A percentile compares a stretch with the other conserved stretches of the same genome.
These are phyloP conservation scores for Zaprionus kolodkinae DNA, from an alignment of 1,140 invertebrate species.

Conservation along the genomic window DNA sequence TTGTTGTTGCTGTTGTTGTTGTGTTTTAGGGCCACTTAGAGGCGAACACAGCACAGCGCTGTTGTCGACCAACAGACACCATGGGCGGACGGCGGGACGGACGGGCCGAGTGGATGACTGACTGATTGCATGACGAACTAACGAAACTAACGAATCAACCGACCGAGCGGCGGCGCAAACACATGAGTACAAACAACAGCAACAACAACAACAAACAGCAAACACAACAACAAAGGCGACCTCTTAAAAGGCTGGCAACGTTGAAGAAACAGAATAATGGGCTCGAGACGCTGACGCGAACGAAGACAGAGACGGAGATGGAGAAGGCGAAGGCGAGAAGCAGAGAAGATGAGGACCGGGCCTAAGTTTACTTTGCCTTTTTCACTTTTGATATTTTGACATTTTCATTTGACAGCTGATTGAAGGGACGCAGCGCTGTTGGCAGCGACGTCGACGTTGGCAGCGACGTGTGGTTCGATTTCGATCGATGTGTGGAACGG, in stretches of 20 bases:
- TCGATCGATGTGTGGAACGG: constrained; percentile 54
- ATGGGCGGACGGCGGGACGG: constrained; percentile 39
- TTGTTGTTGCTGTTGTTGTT: constrained; percentile 18
- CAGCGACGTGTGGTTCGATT: constrained; percentile 64
- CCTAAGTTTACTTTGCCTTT: constrained; percentile 81
- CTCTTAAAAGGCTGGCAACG: constrained; percentile 74
- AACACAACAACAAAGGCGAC: constrained; percentile 47
- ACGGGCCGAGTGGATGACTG: constrained; percentile 56
- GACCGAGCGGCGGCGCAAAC: constrained; percentile 47
- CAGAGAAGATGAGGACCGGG: constrained; percentile 44
- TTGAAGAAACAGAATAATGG: constrained; percentile 72
- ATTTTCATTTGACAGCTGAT: constrained; percentile 83
- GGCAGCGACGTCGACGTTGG: constrained; percentile 27
- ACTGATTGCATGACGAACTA: constrained; percentile 79
- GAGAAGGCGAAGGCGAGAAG: not conserved
- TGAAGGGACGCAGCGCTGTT: constrained; percentile 60
- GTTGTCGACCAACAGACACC: constrained; percentile 16
- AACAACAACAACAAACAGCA: constrained; percentile 46
- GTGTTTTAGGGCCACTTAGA: constrained; percentile 76
- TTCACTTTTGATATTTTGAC: constrained; percentile 83
- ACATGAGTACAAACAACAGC: constrained; percentile 41
- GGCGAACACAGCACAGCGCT: constrained; percentile 39
- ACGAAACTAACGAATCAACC: constrained; percentile 76
- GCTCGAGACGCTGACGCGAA: constrained; percentile 38
- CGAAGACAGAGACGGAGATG: constrained; percentile 1